These are phyloP conservation scores for Dasypolia templi DNA, from an alignment of 2,888 invertebrate species.

Conservation along the genomic window DNA sequence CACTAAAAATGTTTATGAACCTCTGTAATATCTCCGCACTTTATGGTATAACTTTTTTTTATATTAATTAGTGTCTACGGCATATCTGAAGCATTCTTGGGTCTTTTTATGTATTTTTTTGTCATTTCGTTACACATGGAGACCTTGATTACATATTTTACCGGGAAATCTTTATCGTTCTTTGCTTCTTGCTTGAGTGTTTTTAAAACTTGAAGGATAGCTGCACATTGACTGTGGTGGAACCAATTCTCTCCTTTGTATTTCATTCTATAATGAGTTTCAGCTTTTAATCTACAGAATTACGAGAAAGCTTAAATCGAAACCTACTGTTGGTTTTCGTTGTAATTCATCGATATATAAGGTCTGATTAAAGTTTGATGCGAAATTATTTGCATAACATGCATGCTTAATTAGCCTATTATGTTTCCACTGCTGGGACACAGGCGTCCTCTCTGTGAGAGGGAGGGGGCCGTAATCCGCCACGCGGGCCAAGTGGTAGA, in stretches of 20 bases:
- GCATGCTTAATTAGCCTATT: too few species aligned
- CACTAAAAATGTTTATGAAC: constrained; percentile 59
- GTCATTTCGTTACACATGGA: not conserved
- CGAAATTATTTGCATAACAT: too few species aligned
- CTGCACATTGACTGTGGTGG: constrained; percentile 36
- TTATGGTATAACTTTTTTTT: constrained; percentile 49
- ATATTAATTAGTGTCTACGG: constrained; percentile 35
- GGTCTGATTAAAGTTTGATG: constrained; percentile 3
- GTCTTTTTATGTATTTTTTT: constrained; percentile 9
- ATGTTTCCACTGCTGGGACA: too few species aligned
- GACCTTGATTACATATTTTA: not conserved
- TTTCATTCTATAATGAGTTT: constrained; percentile 36
- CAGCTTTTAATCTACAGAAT: constrained; percentile 34
- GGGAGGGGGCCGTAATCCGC: too few species aligned
- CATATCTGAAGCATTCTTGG: not conserved
- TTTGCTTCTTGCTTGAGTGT: constrained; percentile 6
- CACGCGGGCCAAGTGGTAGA: too few species aligned
- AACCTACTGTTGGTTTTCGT: constrained; percentile 6
- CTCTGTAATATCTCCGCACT: constrained; percentile 25
- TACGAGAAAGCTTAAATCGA: constrained; percentile 4
- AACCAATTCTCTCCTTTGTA: constrained; percentile 32
- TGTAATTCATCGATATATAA: constrained; percentile 10
- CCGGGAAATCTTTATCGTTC: not conserved
- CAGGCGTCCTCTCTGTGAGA: too few species aligned
- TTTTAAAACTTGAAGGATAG: constrained; percentile 38